Conservation (phyloP, 2,797 vertebrate species). For the Tarsius wallacei region DNA sequence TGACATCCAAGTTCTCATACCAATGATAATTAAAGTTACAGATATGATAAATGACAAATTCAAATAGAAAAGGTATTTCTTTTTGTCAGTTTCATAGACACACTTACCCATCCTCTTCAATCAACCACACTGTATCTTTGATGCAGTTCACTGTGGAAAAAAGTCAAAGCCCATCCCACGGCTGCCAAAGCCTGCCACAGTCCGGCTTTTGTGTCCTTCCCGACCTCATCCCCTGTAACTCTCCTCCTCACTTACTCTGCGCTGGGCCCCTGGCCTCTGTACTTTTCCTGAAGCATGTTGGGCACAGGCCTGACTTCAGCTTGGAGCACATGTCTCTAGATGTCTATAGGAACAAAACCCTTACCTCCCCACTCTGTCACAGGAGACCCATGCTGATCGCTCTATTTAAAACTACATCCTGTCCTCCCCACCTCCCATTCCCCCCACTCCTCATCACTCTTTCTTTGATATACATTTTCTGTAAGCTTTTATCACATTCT, state of each 20-base stretch:
- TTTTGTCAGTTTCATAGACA: neutral
- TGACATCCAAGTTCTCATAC: neutral
- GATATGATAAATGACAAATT: neutral
- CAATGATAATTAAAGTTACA: neutral
- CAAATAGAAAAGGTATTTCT: neutral
- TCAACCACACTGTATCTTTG: neutral
- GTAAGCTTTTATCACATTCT: neutral
- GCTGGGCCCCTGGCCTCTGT: neutral
- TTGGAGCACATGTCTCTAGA: neutral
- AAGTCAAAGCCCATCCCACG: neutral
- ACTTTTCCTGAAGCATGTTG: neutral
- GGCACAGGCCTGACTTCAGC: neutral
- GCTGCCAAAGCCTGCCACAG: neutral
- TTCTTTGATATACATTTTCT: neutral
- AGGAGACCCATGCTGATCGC: neutral
- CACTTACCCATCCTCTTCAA: accelerated
- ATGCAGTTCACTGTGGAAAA: neutral
- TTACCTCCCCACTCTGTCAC: neutral
- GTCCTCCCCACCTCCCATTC: too few species aligned
- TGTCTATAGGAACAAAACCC: neutral
- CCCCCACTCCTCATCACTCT: too few species aligned
- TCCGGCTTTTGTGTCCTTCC: neutral
- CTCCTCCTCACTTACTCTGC: neutral
- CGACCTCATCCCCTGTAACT: neutral
- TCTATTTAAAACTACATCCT: neutral